A percentile compares a stretch with the other conserved stretches of the same genome.
phyloP scores from a whole-genome alignment of 2,113 vertebrate genomes.

The Sporophila hypoxantha region DNA sequence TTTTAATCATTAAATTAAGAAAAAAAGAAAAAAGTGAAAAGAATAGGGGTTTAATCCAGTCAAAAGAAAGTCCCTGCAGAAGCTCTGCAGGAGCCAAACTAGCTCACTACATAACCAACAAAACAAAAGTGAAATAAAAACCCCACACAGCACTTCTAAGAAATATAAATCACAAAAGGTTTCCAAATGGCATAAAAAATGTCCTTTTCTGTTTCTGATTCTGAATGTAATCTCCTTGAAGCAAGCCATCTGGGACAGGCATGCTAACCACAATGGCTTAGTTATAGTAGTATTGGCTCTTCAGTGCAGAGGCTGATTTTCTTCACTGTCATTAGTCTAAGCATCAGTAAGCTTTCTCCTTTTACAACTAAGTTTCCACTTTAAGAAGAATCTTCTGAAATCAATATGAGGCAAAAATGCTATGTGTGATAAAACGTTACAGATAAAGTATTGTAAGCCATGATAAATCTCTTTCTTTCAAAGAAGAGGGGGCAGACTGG shows the following conservation, averaged over 20 bases:
- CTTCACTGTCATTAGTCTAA: constrained; percentile 21
- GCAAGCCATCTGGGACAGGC: constrained; percentile 40
- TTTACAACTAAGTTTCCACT: background rate
- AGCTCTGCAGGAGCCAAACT: constrained; percentile 28
- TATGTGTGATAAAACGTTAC: constrained; percentile 3
- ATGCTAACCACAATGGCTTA: constrained; percentile 24
- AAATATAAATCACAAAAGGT: constrained; percentile 37
- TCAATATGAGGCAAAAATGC: constrained; percentile 17
- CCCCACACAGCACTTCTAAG: constrained; percentile 16
- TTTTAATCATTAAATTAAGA: constrained; percentile 19
- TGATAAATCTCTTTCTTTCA: constrained; percentile 10
- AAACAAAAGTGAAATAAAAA: constrained; percentile 37
- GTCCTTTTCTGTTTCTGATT: constrained; percentile 13
- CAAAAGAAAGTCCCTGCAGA: background rate
- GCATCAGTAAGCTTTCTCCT: background rate
- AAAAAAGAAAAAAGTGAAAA: background rate
- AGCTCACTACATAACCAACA: constrained; percentile 13
- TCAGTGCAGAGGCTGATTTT: constrained; percentile 14
- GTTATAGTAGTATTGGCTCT: constrained; percentile 10
- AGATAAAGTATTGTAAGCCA: background rate
- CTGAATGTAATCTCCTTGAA: constrained; percentile 44
- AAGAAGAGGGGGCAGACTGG: background rate
- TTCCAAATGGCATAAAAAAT: constrained; percentile 35
- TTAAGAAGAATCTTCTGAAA: constrained; percentile 18
- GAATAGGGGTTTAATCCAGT: constrained; percentile 2